Evolutionary conservation across 2,888 invertebrate genomes (phyloP), one percentile per base, ranked within the genome.

Genomic region (Drosophila neutralis): DNA sequence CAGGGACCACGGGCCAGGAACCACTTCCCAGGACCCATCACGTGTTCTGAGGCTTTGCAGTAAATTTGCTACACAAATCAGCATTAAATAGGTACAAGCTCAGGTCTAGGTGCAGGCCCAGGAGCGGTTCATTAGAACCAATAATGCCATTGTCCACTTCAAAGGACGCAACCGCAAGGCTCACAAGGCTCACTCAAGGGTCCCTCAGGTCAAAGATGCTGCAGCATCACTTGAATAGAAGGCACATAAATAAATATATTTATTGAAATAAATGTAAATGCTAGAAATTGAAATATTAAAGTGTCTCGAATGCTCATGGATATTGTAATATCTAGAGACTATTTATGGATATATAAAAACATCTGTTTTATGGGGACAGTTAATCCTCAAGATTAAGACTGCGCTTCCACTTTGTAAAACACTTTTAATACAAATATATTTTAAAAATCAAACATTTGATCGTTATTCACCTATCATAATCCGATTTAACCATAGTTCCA

Each of bases 21-120:
- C 40, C 42, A 57, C 29, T 45, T 57, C 15, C 10, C 42, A 31
- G 29, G 7, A n/a, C 7, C 38, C 11, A 13, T 5, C 36, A 56
- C 36, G 54, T 27, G 38, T 15, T 29, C 38, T 29, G 24, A 70
- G 77, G 69, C 69, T 76, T 82, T 77, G 75, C 73, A 69, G 73
- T 62, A 72, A 70, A 76, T 73, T 78, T 69, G 71, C 74, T 65
- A 75, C 77, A 87, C 79, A 85, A 87, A 84, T 82, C 90, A 75
- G 88, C 73, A 77, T 82, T 89, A 82, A 87, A 77, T 80, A 59
- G 67, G 21, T 40, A 31, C 40, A 36, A 11, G 38, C 53, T 33
- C 24, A 61, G 57, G 57, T 24, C 24, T 33, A 38, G 29, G 24
- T 35, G 11, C 27, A 42, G 59, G 36, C 53, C 48, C 24, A 49